Evolutionary conservation across 2,888 invertebrate genomes (phyloP).

Genomic region (Polymixis lichenea): DNA sequence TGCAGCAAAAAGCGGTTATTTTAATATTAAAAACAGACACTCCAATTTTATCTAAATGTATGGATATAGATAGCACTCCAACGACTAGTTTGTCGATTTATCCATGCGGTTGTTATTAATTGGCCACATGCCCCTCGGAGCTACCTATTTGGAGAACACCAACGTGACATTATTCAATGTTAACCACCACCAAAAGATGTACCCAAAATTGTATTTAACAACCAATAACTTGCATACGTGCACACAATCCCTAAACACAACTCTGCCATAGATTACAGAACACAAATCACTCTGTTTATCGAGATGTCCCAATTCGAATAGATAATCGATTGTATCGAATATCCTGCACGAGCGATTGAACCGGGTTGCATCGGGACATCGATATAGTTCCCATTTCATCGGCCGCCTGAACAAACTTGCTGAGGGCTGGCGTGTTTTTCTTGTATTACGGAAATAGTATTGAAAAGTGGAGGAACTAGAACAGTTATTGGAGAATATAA

Average conservation of each 20-base stretch:
- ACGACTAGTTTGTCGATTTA: too few relatives aligned
- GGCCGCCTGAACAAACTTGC: constrained; percentile 39
- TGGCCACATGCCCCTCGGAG: too few relatives aligned
- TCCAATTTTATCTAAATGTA: too few relatives aligned
- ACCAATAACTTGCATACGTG: constrained; percentile 26
- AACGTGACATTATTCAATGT: neutral
- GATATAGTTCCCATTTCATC: constrained; percentile 52
- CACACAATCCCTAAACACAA: constrained; percentile 22
- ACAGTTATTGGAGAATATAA: neutral
- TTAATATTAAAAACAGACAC: too few relatives aligned
- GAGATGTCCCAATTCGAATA: constrained; percentile 62
- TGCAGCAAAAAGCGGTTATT: too few relatives aligned
- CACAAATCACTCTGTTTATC: constrained; percentile 62
- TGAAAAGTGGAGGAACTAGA: neutral
- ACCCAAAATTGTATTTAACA: neutral
- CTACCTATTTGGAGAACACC: neutral
- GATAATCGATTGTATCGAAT: constrained; percentile 64
- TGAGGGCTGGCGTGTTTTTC: constrained; percentile 36
- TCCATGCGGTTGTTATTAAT: too few relatives aligned
- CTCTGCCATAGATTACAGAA: constrained; percentile 26
- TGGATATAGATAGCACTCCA: too few relatives aligned
- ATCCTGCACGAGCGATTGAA: constrained; percentile 49
- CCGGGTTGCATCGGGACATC: constrained; percentile 45
- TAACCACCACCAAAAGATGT: neutral
- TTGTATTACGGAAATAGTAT: constrained; percentile 25